These are phyloP conservation scores for Cephus spinipes DNA, from an alignment of 2,888 invertebrate genomes.

Conservation along the genomic window DNA sequence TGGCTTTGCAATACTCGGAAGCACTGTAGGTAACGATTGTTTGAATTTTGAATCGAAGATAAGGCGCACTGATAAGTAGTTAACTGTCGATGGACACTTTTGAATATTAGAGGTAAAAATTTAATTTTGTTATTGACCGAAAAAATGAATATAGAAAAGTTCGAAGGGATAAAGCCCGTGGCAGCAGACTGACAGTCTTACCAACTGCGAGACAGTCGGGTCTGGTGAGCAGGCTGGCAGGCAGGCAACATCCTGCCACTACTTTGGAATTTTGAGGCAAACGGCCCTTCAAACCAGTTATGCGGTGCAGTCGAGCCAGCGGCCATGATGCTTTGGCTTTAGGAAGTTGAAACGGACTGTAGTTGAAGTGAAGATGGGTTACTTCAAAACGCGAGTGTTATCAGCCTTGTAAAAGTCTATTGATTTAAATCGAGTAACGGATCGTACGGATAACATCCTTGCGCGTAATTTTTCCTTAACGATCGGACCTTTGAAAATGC, in stretches of 20 bases:
- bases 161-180: slow-evolving; percentile 16
- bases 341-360: not conserved
- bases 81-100: not conserved
- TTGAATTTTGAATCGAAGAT: not conserved
- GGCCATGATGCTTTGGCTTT: not conserved
- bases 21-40: not conserved
- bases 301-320: slow-evolving; percentile 11
- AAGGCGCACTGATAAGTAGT: not conserved
- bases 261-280: slow-evolving; percentile 52
- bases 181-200: slow-evolving; percentile 26
- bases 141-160: not conserved
- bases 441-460: not conserved
- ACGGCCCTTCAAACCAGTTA: slow-evolving; percentile 44
- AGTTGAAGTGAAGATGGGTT: not conserved
- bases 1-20: slow-evolving; percentile 5
- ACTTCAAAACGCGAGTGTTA: not conserved
- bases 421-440: not conserved
- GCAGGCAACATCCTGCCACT: slow-evolving; percentile 47
- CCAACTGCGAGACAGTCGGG: not conserved
- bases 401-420: not conserved
- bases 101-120: not conserved
- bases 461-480: not conserved
- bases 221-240: not conserved
- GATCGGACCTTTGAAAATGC: not conserved
- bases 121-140: not conserved